Evolutionary conservation across 2,113 vertebrate genomes (phyloP), one percentile per base, ranked within the genome.

Genomic region (Melanotaenia duboulayi): DNA sequence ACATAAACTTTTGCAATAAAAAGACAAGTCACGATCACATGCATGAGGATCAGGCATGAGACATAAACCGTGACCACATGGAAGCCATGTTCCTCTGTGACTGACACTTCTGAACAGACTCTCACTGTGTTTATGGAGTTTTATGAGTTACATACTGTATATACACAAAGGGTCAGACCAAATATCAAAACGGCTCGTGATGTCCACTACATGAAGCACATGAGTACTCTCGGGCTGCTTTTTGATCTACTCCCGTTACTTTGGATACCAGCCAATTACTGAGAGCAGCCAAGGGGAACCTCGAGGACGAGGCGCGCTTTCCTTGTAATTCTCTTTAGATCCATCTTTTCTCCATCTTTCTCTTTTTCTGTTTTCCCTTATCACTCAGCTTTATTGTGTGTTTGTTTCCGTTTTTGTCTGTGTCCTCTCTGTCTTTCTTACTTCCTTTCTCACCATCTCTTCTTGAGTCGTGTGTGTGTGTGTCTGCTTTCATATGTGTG

Each of bases 261-360:
- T 74, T 83, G 76, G 85, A 88, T 62, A 73, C 71, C 72, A 74
- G 80, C 87, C 91, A 92, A 92, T 92, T 92, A 92, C 86, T 39
- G 71, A 46, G 74, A 40, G 81, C 82, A 42, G 49, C 82, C 87
- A 76, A 82, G 89, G 61, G 74, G 83, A 91, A 91, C 84, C 68
- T 24, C 22, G 2, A 60, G 42, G 72, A 75, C 73, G 83, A 44
- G 63, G 61, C 25, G 22, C 19, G 44, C 65, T 58, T 16, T 48
- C 77, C 68, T 74, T 67, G 44, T 66, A 50, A 44, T 78, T 86
- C 75, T 52, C 65, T 90, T 78, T 55, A 66, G 78, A 80, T 78
- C 76, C 56, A 49, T 66, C 48, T 62, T 60, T 44, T 74, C 39
- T 56, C 54, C 23, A 7, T 65, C 52, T 76, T 37, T 77, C 23